phyloP scores from a whole-genome alignment of 1,140 invertebrate genomes.

The Laupala kohalensis region DNA sequence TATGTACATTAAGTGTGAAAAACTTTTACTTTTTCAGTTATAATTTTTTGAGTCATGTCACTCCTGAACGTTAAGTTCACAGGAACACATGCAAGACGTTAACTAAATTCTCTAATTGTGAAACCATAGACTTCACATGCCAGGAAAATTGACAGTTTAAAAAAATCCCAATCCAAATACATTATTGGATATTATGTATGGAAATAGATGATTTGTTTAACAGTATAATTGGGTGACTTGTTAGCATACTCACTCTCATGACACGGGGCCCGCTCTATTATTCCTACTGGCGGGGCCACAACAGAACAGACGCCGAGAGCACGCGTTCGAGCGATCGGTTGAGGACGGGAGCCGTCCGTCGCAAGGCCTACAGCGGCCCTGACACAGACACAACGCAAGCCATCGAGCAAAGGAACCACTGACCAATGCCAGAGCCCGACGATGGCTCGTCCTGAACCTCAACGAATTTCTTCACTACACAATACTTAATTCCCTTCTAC shows the following conservation, averaged over 20 bases:
- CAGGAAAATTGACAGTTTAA: neutral
- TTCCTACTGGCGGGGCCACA: neutral
- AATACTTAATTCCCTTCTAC: neutral
- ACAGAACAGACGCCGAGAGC: neutral
- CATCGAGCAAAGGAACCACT: neutral
- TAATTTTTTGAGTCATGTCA: too few species aligned
- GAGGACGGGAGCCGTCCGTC: neutral
- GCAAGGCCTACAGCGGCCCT: neutral
- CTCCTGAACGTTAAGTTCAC: too few species aligned
- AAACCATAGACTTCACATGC: neutral
- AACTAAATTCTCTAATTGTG: neutral
- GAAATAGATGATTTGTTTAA: neutral
- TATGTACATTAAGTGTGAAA: too few species aligned
- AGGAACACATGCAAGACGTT: neutral
- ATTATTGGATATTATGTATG: neutral
- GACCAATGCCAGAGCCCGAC: neutral
- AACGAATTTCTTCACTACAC: neutral
- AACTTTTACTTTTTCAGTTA: too few species aligned
- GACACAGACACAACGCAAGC: neutral
- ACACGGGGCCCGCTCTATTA: neutral
- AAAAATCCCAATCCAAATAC: neutral
- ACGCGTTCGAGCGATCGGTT: neutral
- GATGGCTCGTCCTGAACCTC: neutral
- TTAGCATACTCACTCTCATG: neutral
- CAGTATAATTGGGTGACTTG: neutral